Evolutionary conservation across 2,113 vertebrate species (phyloP), one percentile per base, ranked within the genome.

Genomic region (Myotis yumanensis): DNA sequence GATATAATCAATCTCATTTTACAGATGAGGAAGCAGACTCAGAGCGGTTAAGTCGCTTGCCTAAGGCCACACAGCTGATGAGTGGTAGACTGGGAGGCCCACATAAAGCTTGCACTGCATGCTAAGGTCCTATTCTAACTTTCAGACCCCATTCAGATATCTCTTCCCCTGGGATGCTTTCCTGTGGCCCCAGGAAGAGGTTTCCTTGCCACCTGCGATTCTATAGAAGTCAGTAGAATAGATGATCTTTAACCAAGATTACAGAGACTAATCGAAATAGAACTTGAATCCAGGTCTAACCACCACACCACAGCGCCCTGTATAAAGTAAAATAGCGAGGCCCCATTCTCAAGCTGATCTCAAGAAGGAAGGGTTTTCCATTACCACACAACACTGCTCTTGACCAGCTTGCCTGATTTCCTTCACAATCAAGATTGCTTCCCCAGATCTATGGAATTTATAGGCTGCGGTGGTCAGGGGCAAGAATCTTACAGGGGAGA

Each of bases 21-120:
- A 87, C 14, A 93, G 73, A 77, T 43, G 52, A 89, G 86, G 73
- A 93, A 79, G 77, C 84, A 92, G 72, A 62, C 25, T 64, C 79
- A 64, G 48, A 93, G 71, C 89, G 40, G 30, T 79, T 40, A 92
- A 62, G 73, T 75, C 77, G 54, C 7, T 57, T 86, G 77, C 51
- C 35, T 17, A 89, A 54, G 52, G 46, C 37, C 84, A 91, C 79
- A 83, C 32, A 77, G 75, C 57, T 37, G 48, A 5, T 54, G 66
- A 71, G 20, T 12, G 10, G 35, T 25, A 3, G 79, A 32, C 75
- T 77, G 48, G 48, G 32, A 77, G 48, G 46, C 32, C 30, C 48
- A 77, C 48, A n/a, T 62, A 79, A 80, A 91, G 51, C 73, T 59
- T 51, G 23, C 1, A 30, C 51, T 35, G 22, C 23, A 86, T 4